A percentile compares a stretch with the other conserved stretches of the same genome.
Evolutionary conservation across 2,888 invertebrate species (phyloP).

Genomic region (Dilophus febrilis): DNA sequence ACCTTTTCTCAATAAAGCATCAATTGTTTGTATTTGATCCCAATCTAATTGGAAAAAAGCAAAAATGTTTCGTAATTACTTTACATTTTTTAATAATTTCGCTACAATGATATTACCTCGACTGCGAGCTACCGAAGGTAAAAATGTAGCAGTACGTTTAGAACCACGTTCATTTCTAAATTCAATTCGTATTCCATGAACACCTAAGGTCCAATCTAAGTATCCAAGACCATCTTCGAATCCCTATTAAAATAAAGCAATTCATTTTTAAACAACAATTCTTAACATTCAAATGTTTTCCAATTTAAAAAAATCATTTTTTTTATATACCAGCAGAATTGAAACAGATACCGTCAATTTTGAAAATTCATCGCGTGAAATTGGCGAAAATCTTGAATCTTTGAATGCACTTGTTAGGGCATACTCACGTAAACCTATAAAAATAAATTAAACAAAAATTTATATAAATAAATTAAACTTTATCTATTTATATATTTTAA

Average conservation of each 20-base stretch:
- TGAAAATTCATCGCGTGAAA: conserved; percentile 82
- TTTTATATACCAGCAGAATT: conserved; percentile 50
- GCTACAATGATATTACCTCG: no score
- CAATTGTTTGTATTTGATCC: conserved; percentile 97
- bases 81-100: conserved; percentile 60
- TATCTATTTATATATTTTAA: no score
- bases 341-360: conserved; percentile 90
- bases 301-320: background rate
- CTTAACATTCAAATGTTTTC: background rate
- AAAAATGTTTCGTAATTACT: no score
- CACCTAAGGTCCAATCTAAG: conserved; percentile 93
- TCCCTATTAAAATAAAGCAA: no score
- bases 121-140: conserved; percentile 97
- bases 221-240: conserved; percentile 93
- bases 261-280: background rate
- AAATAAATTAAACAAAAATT: conserved; percentile 27
- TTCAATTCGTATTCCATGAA: conserved; percentile 96
- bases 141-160: conserved; percentile 92
- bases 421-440: conserved; percentile 81
- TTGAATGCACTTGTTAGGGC: conserved; percentile 95
- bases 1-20: conserved; percentile 91
- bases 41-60: no score
- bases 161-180: conserved; percentile 86
- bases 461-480: no score
- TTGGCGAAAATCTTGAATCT: conserved; percentile 92